These are phyloP conservation scores for Neodiprion pinetum DNA, from an alignment of 1,140 invertebrate genomes.

Conservation along the genomic window DNA sequence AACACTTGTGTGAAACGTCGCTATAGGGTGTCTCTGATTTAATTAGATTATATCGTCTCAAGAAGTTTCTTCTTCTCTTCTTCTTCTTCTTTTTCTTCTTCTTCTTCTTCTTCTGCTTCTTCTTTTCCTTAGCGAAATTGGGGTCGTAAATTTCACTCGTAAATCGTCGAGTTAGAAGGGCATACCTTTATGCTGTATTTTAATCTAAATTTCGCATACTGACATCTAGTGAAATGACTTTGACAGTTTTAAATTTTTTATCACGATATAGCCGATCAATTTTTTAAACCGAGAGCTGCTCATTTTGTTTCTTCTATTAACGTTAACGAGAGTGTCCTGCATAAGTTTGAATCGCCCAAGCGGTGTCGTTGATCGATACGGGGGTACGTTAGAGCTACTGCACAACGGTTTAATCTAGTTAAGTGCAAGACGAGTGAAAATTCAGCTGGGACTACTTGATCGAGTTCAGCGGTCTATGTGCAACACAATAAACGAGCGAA, in stretches of 20 bases:
- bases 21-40: too few relatives aligned
- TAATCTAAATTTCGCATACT: too few relatives aligned
- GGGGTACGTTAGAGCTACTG: background rate
- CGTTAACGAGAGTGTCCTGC: background rate
- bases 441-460: background rate
- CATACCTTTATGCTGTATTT: too few relatives aligned
- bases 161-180: too few relatives aligned
- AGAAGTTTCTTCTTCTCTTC: too few relatives aligned
- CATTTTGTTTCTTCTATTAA: too few relatives aligned
- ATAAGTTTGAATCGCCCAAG: background rate
- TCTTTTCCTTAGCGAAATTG: too few relatives aligned
- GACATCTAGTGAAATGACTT: background rate
- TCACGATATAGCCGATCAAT: background rate
- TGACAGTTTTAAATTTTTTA: background rate
- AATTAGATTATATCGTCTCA: background rate
- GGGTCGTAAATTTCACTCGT: too few relatives aligned
- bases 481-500: background rate
- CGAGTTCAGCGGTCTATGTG: background rate
- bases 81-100: too few relatives aligned
- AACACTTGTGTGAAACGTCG: too few relatives aligned
- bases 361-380: background rate
- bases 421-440: background rate
- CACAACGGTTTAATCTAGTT: slow-evolving; percentile 2
- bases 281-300: background rate
- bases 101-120: too few relatives aligned